Evolutionary conservation across 2,113 vertebrate species (phyloP), one percentile per base, ranked within the genome.

Genomic region (Noctilio leporinus): DNA sequence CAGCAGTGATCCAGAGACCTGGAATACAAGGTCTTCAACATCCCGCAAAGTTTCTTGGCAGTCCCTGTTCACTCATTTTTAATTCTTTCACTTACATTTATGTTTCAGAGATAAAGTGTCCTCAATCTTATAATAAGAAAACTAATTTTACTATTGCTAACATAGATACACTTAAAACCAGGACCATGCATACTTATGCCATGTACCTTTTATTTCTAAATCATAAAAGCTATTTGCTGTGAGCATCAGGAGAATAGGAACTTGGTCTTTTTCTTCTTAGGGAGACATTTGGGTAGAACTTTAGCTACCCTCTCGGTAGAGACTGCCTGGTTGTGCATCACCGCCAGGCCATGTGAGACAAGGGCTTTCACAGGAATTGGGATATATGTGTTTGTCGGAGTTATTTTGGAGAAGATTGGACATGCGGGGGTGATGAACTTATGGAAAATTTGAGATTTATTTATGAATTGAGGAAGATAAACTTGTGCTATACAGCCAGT

Each of bases 391-490:
- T 87, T 80, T 87, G 40, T 78, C 70, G 57, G 72, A 65, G 38
- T 95, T 86, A 47, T 92, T 35, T 81, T 89, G 94, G 57, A 55
- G 84, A 92, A 78, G 73, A 69, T 7, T 86, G 33, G 24, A 75
- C 57, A 17, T 70, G 49, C 86, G 64, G 59, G 43, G 85, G 15
- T 87, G 93, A 85, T 94, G 38, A 85, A 62, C 43, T 45, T 91
- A 85, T 16, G 33, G 86, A 93, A 93, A 91, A n/a, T n/a, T 45
- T 65, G 70, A 81, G 55, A 30, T 78, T 67, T 84, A 47, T 93
- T 84, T 85, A 40, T 88, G 77, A 70, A 51, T 82, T 86, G 67
- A 73, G 67, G 72, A 86, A 91, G 82, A 96, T 88, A 95, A 94
- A 85, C 30, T 38, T 86, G 33, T 83, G 49, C 89, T 93, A 0